Evolutionary conservation across 2,113 vertebrate species (phyloP).

Genomic region (Gambusia holbrooki): DNA sequence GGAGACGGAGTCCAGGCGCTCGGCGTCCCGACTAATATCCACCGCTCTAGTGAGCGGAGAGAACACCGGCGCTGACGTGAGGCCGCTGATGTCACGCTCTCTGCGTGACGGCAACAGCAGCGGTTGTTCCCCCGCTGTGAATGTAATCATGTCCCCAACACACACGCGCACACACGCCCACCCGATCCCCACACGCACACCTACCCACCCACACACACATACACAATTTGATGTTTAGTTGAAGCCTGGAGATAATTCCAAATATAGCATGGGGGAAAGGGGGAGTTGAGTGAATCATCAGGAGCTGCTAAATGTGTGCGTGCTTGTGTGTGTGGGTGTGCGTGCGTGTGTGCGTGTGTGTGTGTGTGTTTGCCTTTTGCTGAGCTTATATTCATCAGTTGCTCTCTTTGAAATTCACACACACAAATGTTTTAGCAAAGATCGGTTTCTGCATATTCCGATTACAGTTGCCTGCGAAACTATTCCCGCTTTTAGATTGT

Average conservation of each 20-base stretch:
- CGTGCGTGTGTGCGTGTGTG: too few relatives aligned
- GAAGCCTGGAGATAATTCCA: slow-evolving; percentile 68
- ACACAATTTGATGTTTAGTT: slow-evolving; percentile 37
- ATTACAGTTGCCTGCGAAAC: background rate
- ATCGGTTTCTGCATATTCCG: background rate
- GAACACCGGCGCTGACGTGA: slow-evolving; percentile 21
- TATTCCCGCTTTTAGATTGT: too few relatives aligned
- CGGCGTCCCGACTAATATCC: background rate
- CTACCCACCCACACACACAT: background rate
- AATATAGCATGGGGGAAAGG: slow-evolving; percentile 67
- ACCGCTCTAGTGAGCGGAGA: background rate
- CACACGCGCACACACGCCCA: background rate
- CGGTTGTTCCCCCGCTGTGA: slow-evolving; percentile 34
- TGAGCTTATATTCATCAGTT: background rate
- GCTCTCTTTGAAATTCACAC: background rate
- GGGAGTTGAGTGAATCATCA: slow-evolving; percentile 67
- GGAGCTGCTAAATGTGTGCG: slow-evolving; percentile 36
- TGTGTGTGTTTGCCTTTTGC: background rate
- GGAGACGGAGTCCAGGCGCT: background rate
- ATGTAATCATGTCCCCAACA: slow-evolving; percentile 11
- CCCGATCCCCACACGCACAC: background rate
- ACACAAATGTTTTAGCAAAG: background rate
- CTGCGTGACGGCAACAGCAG: slow-evolving; percentile 10
- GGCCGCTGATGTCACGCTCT: slow-evolving; percentile 18
- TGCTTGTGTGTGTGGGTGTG: slow-evolving; percentile 1